Percentiles rank a stretch among this genome's conserved stretches.
These are phyloP conservation scores for Pseudomyrmex pallidus DNA, from an alignment of 1,140 invertebrate genomes.

Conservation along the genomic window DNA sequence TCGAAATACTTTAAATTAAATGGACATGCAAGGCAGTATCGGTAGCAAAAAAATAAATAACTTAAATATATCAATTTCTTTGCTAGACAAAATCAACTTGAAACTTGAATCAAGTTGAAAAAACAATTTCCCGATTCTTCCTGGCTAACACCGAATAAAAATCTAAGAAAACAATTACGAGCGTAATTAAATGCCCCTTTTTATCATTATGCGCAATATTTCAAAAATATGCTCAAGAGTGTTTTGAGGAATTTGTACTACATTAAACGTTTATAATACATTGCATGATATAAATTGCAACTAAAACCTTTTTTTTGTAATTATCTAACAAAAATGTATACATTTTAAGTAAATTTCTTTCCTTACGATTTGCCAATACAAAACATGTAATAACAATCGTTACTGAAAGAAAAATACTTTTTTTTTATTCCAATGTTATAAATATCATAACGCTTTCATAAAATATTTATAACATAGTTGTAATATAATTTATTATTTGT, in stretches of 20 bases:
- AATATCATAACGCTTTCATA: no score
- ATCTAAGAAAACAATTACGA: neutral
- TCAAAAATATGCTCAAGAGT: conserved; percentile 31
- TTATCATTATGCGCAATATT: conserved; percentile 18
- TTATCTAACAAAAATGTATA: neutral
- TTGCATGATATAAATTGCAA: neutral
- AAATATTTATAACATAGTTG: no score
- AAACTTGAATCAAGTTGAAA: conserved; percentile 16
- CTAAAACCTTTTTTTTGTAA: no score
- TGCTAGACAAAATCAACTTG: conserved; percentile 20
- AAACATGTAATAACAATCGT: no score
- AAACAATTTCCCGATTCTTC: conserved; percentile 4
- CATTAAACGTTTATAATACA: neutral
- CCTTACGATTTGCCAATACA: no score
- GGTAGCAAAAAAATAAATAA: conserved; percentile 64
- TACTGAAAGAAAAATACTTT: no score
- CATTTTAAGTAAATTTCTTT: no score
- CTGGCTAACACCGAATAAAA: neutral
- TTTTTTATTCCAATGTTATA: no score
- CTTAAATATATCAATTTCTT: conserved; percentile 34
- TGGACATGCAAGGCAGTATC: conserved; percentile 30
- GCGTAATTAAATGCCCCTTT: conserved; percentile 1
- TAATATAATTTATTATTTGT: no score
- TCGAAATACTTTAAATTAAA: conserved; percentile 1
- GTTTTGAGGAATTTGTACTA: neutral